Percentiles rank a stretch among this genome's conserved stretches.
Evolutionary conservation across 2,797 vertebrate species (phyloP).

Genomic region (Heterohyrax brucei): DNA sequence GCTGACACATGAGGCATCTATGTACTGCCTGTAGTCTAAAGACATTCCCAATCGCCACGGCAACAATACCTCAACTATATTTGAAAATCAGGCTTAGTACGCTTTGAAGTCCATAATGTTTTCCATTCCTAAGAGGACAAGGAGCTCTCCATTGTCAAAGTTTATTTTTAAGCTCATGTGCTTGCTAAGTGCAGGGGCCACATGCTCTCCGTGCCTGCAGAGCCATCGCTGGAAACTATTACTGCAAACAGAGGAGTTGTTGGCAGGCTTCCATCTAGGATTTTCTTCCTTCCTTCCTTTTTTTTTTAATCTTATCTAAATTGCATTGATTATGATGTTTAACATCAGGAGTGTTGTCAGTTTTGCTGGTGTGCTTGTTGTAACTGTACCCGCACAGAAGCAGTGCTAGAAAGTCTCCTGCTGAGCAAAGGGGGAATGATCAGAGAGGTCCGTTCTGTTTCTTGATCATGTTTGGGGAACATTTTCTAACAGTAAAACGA

Average conservation of each 20-base stretch:
- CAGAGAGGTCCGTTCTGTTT: conserved; percentile 59
- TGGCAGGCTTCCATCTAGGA: conserved; percentile 50
- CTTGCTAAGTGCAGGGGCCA: conserved; percentile 84
- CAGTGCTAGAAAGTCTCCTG: neutral
- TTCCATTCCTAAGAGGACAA: conserved; percentile 86
- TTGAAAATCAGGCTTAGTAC: conserved; percentile 83
- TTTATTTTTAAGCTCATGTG: conserved; percentile 86
- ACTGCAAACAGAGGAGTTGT: conserved; percentile 80
- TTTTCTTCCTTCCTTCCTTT: conserved; percentile 72
- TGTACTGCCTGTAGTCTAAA: conserved; percentile 40
- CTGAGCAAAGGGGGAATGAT: conserved; percentile 70
- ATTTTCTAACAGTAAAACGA: conserved; percentile 30
- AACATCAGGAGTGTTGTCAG: conserved; percentile 52
- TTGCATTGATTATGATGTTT: conserved; percentile 51
- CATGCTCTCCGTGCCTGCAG: conserved; percentile 73
- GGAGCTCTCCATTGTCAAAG: conserved; percentile 81
- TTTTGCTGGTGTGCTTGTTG: conserved; percentile 65
- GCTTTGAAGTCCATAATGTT: conserved; percentile 86
- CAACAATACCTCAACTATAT: conserved; percentile 78
- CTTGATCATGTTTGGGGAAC: conserved; percentile 27
- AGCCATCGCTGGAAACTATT: conserved; percentile 82
- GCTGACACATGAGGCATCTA: conserved; percentile 68
- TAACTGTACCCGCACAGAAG: conserved; percentile 35
- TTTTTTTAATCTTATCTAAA: conserved; percentile 78
- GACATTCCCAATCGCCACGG: conserved; percentile 75